Conservation (phyloP, 2,888 invertebrate species). For the Lithodes maja region DNA sequence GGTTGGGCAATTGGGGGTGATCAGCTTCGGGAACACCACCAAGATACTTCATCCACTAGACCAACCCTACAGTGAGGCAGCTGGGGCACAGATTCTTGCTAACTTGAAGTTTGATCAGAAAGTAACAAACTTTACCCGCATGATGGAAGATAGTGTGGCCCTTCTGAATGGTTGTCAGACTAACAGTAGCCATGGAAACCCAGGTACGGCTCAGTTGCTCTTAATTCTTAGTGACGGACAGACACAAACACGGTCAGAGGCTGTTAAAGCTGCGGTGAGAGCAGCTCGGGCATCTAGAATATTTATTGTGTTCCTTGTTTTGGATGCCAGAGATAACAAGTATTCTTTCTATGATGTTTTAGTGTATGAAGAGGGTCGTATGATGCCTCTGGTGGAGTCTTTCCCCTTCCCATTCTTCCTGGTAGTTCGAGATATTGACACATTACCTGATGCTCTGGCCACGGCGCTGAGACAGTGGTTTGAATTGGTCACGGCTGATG, state of each 20-base stretch:
- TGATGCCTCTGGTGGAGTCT: slow-evolving; percentile 91
- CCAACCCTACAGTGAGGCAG: slow-evolving; percentile 89
- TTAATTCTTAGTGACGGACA: slow-evolving; percentile 96
- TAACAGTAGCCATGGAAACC: slow-evolving; percentile 49
- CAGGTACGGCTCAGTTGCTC: slow-evolving; percentile 86
- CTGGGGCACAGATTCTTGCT: slow-evolving; percentile 80
- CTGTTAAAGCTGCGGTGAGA: slow-evolving; percentile 86
- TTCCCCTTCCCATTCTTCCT: slow-evolving; percentile 99
- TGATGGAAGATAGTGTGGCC: slow-evolving; percentile 86
- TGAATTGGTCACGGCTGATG: slow-evolving; percentile 85
- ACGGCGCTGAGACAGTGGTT: slow-evolving; percentile 99
- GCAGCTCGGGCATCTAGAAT: slow-evolving; percentile 87
- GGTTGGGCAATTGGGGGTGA: slow-evolving; percentile 92
- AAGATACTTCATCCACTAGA: slow-evolving; percentile 90
- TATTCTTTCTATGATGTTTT: slow-evolving; percentile 94
- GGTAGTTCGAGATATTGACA: slow-evolving; percentile 90
- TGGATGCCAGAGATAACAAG: slow-evolving; percentile 95
- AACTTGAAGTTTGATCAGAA: slow-evolving; percentile 89
- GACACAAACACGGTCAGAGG: slow-evolving; percentile 88
- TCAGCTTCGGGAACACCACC: slow-evolving; percentile 92
- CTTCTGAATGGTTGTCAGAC: slow-evolving; percentile 76
- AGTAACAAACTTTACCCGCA: slow-evolving; percentile 88
- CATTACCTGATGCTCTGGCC: slow-evolving; percentile 91
- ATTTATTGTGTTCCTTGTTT: slow-evolving; percentile 95
- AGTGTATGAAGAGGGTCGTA: slow-evolving; percentile 83